A percentile compares a stretch with the other conserved stretches of the same genome.
Evolutionary conservation across 2,113 vertebrate genomes (phyloP).

Genomic region (Zapornia atra): DNA sequence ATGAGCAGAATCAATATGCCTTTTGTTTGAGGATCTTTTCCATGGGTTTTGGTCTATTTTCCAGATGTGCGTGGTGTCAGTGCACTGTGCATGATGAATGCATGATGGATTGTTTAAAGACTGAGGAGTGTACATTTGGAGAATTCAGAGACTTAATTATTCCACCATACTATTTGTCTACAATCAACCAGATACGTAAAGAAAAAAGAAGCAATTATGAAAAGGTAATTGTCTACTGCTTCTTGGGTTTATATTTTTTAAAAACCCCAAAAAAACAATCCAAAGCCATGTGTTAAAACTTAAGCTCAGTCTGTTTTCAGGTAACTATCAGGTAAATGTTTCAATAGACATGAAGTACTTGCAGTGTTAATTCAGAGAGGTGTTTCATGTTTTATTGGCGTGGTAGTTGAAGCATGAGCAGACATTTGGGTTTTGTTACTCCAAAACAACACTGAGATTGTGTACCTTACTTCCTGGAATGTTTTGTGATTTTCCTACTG

Average conservation of each 20-base stretch:
- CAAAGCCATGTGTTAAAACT: background rate
- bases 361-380: background rate
- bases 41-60: background rate
- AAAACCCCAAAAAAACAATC: too few species aligned
- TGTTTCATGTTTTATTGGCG: background rate
- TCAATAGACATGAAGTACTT: background rate
- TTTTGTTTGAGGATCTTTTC: background rate
- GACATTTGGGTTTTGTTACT: background rate
- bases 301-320: background rate
- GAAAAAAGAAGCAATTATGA: conserved; percentile 81
- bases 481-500: background rate
- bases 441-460: background rate
- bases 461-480: background rate
- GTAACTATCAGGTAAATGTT: background rate
- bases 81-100: conserved; percentile 92
- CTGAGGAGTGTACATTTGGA: conserved; percentile 86
- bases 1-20: background rate
- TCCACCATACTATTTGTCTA: conserved; percentile 88
- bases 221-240: conserved; percentile 76
- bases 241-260: background rate
- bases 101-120: conserved; percentile 74
- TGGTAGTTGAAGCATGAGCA: background rate
- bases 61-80: conserved; percentile 96
- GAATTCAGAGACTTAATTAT: conserved; percentile 93
- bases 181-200: conserved; percentile 87